Evolutionary conservation across 2,888 invertebrate species (phyloP).

Genomic region (Lissocephala sabroskyi): DNA sequence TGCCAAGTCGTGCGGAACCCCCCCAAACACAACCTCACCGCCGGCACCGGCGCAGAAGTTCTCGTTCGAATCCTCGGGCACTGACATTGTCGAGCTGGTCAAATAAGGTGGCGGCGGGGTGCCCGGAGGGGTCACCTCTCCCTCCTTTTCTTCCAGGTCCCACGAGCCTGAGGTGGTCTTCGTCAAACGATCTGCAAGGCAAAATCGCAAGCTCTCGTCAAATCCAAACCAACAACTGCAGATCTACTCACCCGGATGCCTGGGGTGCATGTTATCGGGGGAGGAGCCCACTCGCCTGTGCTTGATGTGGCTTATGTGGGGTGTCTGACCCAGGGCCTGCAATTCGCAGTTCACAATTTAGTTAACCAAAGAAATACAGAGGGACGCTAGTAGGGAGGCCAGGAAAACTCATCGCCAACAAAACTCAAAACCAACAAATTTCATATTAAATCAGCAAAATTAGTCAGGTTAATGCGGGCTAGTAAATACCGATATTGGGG

Average conservation of each 20-base stretch:
- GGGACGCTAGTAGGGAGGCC: no score
- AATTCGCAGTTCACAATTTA: no score
- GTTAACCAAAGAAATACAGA: no score
- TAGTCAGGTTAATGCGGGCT: no score
- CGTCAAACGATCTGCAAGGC: constrained; percentile 61
- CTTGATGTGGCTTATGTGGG: constrained; percentile 68
- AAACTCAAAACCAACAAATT: no score
- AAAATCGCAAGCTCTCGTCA: background rate
- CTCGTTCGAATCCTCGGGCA: constrained; percentile 52
- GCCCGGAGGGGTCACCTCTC: constrained; percentile 81
- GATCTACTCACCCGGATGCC: constrained; percentile 65
- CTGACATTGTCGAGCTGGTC: constrained; percentile 62
- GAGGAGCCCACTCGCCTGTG: constrained; percentile 72
- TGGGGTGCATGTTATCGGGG: constrained; percentile 71
- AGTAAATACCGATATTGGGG: no score
- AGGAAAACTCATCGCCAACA: no score
- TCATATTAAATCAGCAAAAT: no score
- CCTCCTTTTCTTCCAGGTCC: constrained; percentile 71
- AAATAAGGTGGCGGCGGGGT: constrained; percentile 91
- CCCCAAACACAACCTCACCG: constrained; percentile 51
- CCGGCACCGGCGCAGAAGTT: constrained; percentile 19
- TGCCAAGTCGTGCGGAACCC: constrained; percentile 60
- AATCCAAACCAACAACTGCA: no score
- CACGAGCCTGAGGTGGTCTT: constrained; percentile 72
- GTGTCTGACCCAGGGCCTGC: constrained; percentile 71